phyloP scores from a whole-genome alignment of 2,888 invertebrate species.

The Andrena flavipes region DNA sequence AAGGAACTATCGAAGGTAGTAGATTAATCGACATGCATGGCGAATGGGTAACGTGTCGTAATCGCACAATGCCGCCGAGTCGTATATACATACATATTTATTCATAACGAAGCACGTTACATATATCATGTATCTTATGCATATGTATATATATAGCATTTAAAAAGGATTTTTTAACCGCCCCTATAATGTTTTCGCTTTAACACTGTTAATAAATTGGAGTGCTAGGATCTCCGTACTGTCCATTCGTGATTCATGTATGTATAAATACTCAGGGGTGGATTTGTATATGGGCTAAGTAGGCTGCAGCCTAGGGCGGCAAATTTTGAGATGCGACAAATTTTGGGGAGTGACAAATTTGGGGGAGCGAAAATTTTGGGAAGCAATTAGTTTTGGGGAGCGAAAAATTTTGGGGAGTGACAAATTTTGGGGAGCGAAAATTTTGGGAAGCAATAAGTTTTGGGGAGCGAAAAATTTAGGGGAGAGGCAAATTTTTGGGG shows the following conservation, averaged over 20 bases:
- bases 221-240: background rate
- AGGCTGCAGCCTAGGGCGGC: too few relatives aligned
- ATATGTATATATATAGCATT: constrained; percentile 27
- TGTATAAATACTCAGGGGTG: background rate
- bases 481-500: too few relatives aligned
- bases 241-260: background rate
- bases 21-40: constrained; percentile 51
- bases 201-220: constrained; percentile 21
- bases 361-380: too few relatives aligned
- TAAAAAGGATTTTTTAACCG: constrained; percentile 31
- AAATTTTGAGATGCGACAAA: too few relatives aligned
- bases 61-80: constrained; percentile 56
- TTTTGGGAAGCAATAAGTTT: too few relatives aligned
- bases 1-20: constrained; percentile 52
- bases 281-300: too few relatives aligned
- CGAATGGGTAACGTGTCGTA: constrained; percentile 43
- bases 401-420: too few relatives aligned
- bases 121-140: constrained; percentile 40
- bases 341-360: too few relatives aligned
- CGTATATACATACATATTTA: constrained; percentile 56
- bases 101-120: constrained; percentile 55
- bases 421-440: too few relatives aligned
- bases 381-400: too few relatives aligned
- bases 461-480: too few relatives aligned
- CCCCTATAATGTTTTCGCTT: constrained; percentile 13